Conservation (phyloP, 2,888 invertebrate species). For the Camponotus fellah region DNA sequence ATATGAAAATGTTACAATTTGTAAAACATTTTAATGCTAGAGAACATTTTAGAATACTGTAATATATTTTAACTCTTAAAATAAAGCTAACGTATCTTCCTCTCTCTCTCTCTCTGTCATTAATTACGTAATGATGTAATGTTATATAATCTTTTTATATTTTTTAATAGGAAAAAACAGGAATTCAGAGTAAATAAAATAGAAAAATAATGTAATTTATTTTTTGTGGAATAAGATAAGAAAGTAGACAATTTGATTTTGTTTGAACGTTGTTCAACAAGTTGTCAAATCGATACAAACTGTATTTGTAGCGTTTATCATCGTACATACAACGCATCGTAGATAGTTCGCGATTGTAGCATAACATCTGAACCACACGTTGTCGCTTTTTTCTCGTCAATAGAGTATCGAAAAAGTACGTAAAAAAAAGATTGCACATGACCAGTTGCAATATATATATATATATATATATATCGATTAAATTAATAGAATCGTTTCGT, state of each 20-base stretch:
- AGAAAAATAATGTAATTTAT: not conserved
- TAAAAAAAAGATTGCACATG: slow-evolving; percentile 4
- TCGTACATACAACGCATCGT: not conserved
- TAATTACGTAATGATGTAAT: not conserved
- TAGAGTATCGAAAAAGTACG: slow-evolving; percentile 10
- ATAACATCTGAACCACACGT: not conserved
- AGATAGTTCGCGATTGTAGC: not conserved
- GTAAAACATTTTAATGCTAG: not conserved
- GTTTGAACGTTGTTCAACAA: not conserved
- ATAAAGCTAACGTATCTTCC: not conserved
- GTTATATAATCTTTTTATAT: not conserved
- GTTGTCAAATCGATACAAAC: not conserved
- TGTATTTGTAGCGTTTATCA: not conserved
- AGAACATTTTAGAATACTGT: not conserved
- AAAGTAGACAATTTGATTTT: not conserved
- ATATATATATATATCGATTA: slow-evolving; percentile 26
- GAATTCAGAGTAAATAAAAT: not conserved
- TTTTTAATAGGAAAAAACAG: not conserved
- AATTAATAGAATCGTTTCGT: slow-evolving; percentile 37
- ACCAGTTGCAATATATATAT: too few species aligned
- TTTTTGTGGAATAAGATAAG: not conserved
- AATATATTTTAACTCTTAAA: not conserved
- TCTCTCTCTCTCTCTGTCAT: not conserved
- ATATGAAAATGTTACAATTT: slow-evolving; percentile 14
- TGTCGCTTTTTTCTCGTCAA: not conserved